Evolutionary conservation across 2,888 invertebrate genomes (phyloP), one percentile per base, ranked within the genome.

Genomic region (Orthonevra nobilis): DNA sequence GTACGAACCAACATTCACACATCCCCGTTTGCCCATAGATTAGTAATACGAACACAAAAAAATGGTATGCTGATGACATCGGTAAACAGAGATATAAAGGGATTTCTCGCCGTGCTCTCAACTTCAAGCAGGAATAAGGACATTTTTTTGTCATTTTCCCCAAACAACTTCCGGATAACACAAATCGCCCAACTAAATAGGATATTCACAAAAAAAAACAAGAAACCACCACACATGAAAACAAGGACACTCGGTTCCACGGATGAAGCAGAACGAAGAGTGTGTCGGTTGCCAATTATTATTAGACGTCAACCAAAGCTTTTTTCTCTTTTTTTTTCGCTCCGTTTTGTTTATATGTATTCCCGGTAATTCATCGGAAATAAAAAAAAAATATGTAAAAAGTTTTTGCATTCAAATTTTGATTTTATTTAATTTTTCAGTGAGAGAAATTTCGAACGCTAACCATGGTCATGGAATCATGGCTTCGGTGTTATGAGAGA

Each of bases 331-430:
- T 54, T 64, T 64, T 17, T 54, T 64, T 28, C 42, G 32, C 48
- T 66, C 15, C 10, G 36, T 54, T 46, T 50, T 42, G 36, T 34
- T 23, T 40, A 2, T 42, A 36, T 40, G 26, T 14, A 26, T 50
- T 74, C 23, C 52, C 58, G 36, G 52, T 60, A 60, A 74, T 74
- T 74, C 66, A 38, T 14, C 44, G 54, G 68, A 38, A 44, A 68
- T 61, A 54, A 68, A 48, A 72, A 58, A 70, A 68, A 68, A 32
- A 14, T 52, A 74, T 74, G 60, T 48, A 30, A 40, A 60, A 74
- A 74, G 74, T 74, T 69, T 69, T 54, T 38, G 48, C 68, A 74
- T 69, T 74, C 69, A 61, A 74, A 74, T 74, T 74, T 74, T 74
- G 60, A 68, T 69, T 74, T 69, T 60, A 61, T 46, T 58, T 61